phyloP scores from a whole-genome alignment of 2,113 vertebrate species.

The Mionectes macconnelli region DNA sequence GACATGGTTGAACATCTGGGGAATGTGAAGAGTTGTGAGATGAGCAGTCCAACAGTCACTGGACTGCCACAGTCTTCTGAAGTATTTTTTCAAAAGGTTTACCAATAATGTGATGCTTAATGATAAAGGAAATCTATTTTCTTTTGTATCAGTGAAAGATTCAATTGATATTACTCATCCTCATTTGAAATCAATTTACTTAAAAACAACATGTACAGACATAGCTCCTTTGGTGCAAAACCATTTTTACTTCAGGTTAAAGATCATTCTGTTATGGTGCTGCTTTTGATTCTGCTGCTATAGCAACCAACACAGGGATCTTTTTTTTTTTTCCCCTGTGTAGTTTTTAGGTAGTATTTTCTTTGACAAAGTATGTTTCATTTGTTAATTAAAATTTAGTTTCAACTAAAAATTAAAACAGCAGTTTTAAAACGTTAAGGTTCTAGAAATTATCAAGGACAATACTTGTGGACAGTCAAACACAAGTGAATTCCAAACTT shows the following conservation, averaged over 20 bases:
- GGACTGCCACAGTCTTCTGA: neutral
- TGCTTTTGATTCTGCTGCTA: slow-evolving; percentile 46
- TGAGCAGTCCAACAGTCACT: neutral
- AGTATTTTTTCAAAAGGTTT: neutral
- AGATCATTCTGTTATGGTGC: neutral
- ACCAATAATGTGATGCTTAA: neutral
- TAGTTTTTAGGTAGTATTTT: neutral
- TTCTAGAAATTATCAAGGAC: neutral
- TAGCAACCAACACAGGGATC: slow-evolving; percentile 16
- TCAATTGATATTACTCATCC: neutral
- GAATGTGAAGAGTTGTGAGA: neutral
- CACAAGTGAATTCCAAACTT: neutral
- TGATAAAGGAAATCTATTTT: neutral
- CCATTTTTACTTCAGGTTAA: neutral
- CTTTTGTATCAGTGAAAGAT: neutral
- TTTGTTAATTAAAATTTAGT: neutral
- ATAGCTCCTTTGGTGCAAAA: neutral
- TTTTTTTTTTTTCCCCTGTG: neutral
- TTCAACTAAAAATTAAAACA: neutral
- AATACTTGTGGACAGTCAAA: neutral
- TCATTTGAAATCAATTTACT: neutral
- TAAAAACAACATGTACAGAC: neutral
- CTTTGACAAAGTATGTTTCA: neutral
- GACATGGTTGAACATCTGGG: neutral
- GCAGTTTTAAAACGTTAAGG: neutral